phyloP scores from a whole-genome alignment of 2,797 vertebrate genomes.

The Aphelocoma californica region DNA sequence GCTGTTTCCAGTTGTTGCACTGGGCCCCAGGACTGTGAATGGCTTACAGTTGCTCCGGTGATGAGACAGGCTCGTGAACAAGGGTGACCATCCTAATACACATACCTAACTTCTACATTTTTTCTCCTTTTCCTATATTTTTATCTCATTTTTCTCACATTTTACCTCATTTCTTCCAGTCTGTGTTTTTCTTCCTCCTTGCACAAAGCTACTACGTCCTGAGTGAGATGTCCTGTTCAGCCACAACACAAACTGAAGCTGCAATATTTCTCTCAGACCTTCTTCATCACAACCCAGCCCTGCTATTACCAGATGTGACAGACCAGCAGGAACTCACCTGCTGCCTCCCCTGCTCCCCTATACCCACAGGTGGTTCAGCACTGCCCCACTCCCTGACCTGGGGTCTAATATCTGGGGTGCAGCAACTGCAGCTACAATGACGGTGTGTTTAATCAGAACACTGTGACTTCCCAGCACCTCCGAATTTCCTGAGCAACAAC shows the following conservation, averaged over 20 bases:
- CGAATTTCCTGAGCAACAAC: neutral
- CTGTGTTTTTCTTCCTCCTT: neutral
- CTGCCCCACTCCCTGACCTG: rapidly evolving
- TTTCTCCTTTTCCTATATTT: neutral
- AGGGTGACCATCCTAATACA: neutral
- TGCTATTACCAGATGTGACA: rapidly evolving
- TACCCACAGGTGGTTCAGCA: neutral
- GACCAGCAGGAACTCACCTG: neutral
- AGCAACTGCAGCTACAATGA: neutral
- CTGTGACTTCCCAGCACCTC: neutral
- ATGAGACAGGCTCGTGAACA: rapidly evolving
- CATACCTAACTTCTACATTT: neutral
- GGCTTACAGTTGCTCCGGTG: neutral
- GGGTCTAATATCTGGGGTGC: neutral
- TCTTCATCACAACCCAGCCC: neutral
- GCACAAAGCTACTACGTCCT: rapidly evolving
- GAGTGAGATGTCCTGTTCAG: neutral
- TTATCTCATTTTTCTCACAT: neutral
- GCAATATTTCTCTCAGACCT: neutral
- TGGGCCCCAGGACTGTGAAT: neutral
- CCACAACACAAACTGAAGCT: neutral
- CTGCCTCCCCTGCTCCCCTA: neutral
- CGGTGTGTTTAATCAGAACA: neutral
- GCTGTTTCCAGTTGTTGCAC: neutral
- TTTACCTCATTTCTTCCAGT: neutral